Percentiles rank a stretch among this genome's conserved stretches.
These are phyloP conservation scores for Torymus auratus DNA, from an alignment of 2,888 invertebrate species.

Conservation along the genomic window DNA sequence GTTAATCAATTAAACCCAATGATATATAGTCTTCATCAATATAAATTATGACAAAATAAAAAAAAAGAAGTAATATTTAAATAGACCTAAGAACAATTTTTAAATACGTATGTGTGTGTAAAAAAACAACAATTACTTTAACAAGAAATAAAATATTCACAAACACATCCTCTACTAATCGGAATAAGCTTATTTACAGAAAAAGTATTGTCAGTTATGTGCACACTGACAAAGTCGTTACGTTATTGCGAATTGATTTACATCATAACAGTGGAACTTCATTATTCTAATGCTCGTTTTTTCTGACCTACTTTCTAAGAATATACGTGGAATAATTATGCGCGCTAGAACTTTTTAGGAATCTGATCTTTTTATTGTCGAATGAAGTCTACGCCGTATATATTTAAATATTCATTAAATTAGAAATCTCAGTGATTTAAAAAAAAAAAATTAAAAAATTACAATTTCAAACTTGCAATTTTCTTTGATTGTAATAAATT, in stretches of 20 bases:
- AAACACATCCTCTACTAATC: not conserved
- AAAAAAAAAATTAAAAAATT: too few relatives aligned
- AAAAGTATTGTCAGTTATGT: conserved; percentile 41
- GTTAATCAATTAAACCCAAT: too few relatives aligned
- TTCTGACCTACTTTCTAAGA: conserved; percentile 55
- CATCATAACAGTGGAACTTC: conserved; percentile 51
- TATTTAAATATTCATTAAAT: too few relatives aligned
- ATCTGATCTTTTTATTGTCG: conserved; percentile 26
- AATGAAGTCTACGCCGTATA: not conserved
- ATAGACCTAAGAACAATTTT: too few relatives aligned
- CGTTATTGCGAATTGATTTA: conserved; percentile 52
- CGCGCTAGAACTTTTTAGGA: conserved; percentile 45
- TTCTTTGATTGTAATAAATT: too few relatives aligned
- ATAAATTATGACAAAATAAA: too few relatives aligned
- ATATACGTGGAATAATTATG: conserved; percentile 50
- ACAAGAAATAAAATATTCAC: not conserved
- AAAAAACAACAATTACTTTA: too few relatives aligned
- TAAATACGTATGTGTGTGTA: too few relatives aligned
- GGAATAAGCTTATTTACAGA: conserved; percentile 20
- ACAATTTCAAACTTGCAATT: too few relatives aligned
- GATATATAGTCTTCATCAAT: too few relatives aligned
- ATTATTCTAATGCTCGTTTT: conserved; percentile 49
- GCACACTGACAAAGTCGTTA: conserved; percentile 7
- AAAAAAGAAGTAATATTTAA: too few relatives aligned
- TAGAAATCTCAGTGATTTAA: too few relatives aligned